These are phyloP conservation scores for Calyptomena viridis DNA, from an alignment of 2,113 vertebrate species.

Conservation along the genomic window DNA sequence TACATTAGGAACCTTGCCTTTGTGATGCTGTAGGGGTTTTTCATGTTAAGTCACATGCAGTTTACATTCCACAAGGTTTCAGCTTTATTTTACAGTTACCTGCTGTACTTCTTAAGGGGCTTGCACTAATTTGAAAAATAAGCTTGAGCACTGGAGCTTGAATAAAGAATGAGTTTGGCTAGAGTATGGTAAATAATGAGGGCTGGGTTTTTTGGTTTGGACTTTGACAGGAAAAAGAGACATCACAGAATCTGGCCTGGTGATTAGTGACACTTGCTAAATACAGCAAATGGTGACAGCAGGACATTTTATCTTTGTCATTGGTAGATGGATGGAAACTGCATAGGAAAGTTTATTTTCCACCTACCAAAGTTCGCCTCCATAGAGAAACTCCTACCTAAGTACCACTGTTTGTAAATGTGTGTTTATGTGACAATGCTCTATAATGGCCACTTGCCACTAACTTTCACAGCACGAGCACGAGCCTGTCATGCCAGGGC, in stretches of 20 bases:
- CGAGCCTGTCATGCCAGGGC: not conserved
- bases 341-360: not conserved
- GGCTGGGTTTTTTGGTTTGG: not conserved
- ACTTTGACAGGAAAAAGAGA: not conserved
- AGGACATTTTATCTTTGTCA: not conserved
- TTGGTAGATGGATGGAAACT: not conserved
- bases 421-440: not conserved
- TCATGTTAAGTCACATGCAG: not conserved
- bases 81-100: constrained; percentile 11
- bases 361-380: not conserved
- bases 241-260: not conserved
- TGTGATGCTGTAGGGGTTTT: not conserved
- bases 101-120: not conserved
- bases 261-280: not conserved
- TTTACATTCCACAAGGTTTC: constrained; percentile 18
- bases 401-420: constrained; percentile 13
- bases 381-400: not conserved
- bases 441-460: not conserved
- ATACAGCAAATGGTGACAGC: not conserved
- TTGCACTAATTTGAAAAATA: not conserved
- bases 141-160: not conserved
- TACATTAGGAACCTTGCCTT: not conserved
- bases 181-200: not conserved
- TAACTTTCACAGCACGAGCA: not conserved
- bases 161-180: not conserved